phyloP scores from a whole-genome alignment of 92 coral and sea anemone genomes.

The Phenganax marumi region DNA sequence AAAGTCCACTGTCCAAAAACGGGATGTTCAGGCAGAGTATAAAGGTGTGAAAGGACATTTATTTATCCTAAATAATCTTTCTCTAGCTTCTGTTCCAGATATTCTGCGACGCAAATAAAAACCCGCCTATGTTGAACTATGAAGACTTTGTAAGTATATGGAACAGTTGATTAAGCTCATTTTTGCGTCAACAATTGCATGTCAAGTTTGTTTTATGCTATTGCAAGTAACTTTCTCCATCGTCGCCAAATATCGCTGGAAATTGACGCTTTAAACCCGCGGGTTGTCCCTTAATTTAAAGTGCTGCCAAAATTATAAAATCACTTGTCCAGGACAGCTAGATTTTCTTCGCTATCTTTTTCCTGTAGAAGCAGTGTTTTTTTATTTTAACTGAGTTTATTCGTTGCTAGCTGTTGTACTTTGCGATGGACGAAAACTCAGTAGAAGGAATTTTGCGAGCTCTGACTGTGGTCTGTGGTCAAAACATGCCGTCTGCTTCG shows the following conservation, averaged over 20 bases:
- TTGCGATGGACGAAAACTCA: constrained; percentile 81
- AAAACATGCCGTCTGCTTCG: constrained; percentile 73
- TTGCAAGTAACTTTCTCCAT: not conserved
- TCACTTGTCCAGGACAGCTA: too few species aligned
- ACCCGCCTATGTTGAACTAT: constrained; percentile 66
- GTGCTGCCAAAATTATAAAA: too few species aligned
- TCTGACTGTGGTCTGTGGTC: constrained; percentile 68
- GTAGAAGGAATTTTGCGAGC: constrained; percentile 93
- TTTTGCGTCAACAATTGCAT: not conserved
- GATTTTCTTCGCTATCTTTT: too few species aligned
- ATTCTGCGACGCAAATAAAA: constrained; percentile 59
- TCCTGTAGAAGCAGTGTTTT: too few species aligned
- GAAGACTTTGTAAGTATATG: constrained; percentile 67
- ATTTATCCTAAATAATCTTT: not conserved
- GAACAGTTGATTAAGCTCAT: not conserved
- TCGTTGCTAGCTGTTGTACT: constrained; percentile 71
- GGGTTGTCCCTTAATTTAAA: too few species aligned
- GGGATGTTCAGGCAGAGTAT: too few species aligned
- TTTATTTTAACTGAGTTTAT: not conserved
- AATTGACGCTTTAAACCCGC: too few species aligned
- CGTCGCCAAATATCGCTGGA: too few species aligned
- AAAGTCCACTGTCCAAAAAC: too few species aligned
- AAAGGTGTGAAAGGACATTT: not conserved
- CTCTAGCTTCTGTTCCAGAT: constrained; percentile 80
- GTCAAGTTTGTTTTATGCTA: not conserved